Percentiles rank a stretch among this genome's conserved stretches.
These are phyloP conservation scores for Shargacucullia verbasci DNA, from an alignment of 2,888 invertebrate species.

Conservation along the genomic window DNA sequence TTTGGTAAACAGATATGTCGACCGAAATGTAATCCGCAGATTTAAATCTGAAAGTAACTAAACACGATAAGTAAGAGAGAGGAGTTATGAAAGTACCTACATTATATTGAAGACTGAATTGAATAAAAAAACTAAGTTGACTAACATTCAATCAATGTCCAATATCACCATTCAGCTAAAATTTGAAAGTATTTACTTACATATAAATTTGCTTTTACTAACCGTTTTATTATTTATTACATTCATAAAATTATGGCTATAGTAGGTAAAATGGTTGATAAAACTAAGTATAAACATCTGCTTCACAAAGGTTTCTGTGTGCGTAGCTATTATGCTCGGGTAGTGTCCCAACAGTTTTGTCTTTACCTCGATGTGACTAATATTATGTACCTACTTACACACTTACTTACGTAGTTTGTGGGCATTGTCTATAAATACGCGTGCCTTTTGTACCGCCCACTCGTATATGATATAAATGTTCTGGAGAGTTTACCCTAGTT, in stretches of 20 bases:
- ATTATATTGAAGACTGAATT: slow-evolving; percentile 23
- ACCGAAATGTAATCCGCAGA: slow-evolving; percentile 21
- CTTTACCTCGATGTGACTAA: slow-evolving; percentile 58
- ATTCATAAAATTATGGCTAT: slow-evolving; percentile 22
- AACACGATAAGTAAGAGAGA: slow-evolving; percentile 5
- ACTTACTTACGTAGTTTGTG: slow-evolving; percentile 44
- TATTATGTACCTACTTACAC: slow-evolving; percentile 34
- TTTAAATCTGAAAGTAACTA: slow-evolving; percentile 34
- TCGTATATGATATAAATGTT: slow-evolving; percentile 55
- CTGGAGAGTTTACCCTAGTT: slow-evolving; percentile 61
- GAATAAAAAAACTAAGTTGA: slow-evolving; percentile 23
- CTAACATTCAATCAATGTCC: slow-evolving; percentile 22
- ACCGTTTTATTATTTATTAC: slow-evolving; percentile 34
- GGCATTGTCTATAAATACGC: slow-evolving; percentile 64
- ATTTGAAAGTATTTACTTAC: slow-evolving; percentile 19
- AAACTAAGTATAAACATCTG: slow-evolving; percentile 53
- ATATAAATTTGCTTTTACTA: slow-evolving; percentile 17
- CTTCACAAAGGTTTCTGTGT: slow-evolving; percentile 53
- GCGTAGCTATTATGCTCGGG: slow-evolving; percentile 37
- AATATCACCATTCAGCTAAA: slow-evolving; percentile 12
- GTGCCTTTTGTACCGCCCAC: slow-evolving; percentile 65
- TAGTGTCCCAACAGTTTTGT: slow-evolving; percentile 48
- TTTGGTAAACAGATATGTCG: background rate
- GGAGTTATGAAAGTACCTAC: slow-evolving; percentile 37
- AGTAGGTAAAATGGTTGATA: slow-evolving; percentile 36